Conservation (phyloP, 2,888 invertebrate species). For the Syritta pipiens region DNA sequence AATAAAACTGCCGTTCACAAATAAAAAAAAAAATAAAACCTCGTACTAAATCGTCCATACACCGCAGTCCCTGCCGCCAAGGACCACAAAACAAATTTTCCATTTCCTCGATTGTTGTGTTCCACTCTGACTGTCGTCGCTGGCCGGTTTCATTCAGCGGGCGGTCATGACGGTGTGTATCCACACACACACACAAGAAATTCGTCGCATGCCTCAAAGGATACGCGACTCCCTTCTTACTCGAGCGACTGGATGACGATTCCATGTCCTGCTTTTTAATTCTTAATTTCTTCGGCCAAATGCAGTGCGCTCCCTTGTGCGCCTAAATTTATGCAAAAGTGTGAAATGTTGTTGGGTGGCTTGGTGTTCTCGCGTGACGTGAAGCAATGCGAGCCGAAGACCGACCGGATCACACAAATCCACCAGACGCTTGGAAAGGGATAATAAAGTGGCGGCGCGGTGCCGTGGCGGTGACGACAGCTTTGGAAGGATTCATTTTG, state of each 20-base stretch:
- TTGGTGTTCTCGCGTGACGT: constrained; percentile 20
- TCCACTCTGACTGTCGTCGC: too few species aligned
- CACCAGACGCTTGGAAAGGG: constrained; percentile 1
- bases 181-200: too few species aligned
- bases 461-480: too few species aligned
- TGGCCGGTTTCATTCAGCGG: too few species aligned
- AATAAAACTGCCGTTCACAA: constrained; percentile 13
- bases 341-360: constrained; percentile 40
- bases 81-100: constrained; percentile 50
- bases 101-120: constrained; percentile 44
- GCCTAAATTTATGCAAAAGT: constrained; percentile 46
- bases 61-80: too few species aligned
- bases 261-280: not conserved
- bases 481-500: too few species aligned
- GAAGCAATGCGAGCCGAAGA: constrained; percentile 9
- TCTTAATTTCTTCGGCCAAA: not conserved
- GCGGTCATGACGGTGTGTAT: constrained; percentile 6
- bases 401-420: constrained; percentile 24
- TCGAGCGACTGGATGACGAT: not conserved
- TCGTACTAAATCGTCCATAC: not conserved
- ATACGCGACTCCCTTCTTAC: too few species aligned
- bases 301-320: constrained; percentile 1
- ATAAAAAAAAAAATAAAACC: constrained; percentile 12
- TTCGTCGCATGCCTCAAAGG: constrained; percentile 10
- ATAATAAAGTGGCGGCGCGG: not conserved